Base-by-base conservation (phyloP, 2,797 vertebrate species). In the Xyrichtys novacula region DNA sequence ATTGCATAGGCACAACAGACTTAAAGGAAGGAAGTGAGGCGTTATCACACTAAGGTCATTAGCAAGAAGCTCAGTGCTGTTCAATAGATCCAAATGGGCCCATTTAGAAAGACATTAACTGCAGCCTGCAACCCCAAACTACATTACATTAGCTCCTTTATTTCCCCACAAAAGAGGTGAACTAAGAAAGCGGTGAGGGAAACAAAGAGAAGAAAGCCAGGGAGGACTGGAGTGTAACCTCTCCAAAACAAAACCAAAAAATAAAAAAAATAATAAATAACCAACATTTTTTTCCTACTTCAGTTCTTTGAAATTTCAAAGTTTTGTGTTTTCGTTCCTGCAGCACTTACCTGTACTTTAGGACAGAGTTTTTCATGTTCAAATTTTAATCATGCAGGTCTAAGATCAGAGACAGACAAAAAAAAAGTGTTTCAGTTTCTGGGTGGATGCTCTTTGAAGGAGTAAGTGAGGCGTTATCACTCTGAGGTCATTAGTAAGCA, bases 31-130 rank as follows among this genome's bases (percentile, higher is more conserved):
- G 42, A 87, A 84, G 22, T 79, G 68, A 84, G 78, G 74, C 36
- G 17, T 78, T 83, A 85, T 84, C 66, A 65, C 71, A 70, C 62
- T 42, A 46, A 76, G 76, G 75, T 87, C 80, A 83, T 87, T 88
- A 85, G 68, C 65, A 73, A 69, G 70, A 80, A 71, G 68, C 76
- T 82, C 69, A 83, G 70, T 48, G 50, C 65, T 81, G 58, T 77
- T 88, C 76, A 85, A 75, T 69, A 79, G 65, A 78, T 72, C 71
- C 71, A 89, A 88, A 86, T 78, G 50, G 75, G 61, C 58, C 67
- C 54, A 85, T 89, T 89, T 84, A 82, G 76, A 85, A 64, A 78
- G 55, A 76, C 74, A 80, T 87, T 87, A 87, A 56, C 66, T 65
- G 20, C 64, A 81, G 81, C 65, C 70, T 78, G 76, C 76, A 68